These are phyloP conservation scores for Philopedon plagiatum DNA, from an alignment of 2,888 invertebrate species.

Conservation along the genomic window DNA sequence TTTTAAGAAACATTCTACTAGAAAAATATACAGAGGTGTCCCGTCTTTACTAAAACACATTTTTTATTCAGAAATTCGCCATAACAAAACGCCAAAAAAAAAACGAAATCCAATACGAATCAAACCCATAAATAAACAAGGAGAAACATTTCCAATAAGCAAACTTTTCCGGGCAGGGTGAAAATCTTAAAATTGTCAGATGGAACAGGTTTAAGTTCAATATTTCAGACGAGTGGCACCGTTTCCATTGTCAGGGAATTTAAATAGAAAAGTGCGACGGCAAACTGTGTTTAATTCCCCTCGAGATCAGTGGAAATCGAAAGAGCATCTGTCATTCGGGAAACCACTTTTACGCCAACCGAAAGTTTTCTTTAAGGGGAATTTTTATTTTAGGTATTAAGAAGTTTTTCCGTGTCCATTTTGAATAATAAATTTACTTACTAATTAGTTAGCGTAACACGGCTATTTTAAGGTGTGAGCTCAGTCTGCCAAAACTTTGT, in stretches of 20 bases:
- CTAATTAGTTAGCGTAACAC: too few species aligned
- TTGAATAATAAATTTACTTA: neutral
- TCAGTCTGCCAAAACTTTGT: too few species aligned
- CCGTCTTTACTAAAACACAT: neutral
- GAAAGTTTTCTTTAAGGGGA: slow-evolving; percentile 34
- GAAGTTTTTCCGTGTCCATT: slow-evolving; percentile 9
- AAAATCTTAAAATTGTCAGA: slow-evolving; percentile 51
- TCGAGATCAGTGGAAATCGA: slow-evolving; percentile 48
- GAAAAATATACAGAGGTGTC: neutral
- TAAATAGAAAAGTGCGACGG: slow-evolving; percentile 57
- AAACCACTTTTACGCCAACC: slow-evolving; percentile 37
- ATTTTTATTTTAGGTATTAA: slow-evolving; percentile 6
- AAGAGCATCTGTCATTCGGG: slow-evolving; percentile 51
- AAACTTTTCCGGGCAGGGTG: slow-evolving; percentile 26
- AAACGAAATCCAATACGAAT: slow-evolving; percentile 39
- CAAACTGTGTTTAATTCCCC: slow-evolving; percentile 52
- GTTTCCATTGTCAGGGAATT: slow-evolving; percentile 55
- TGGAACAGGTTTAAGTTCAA: slow-evolving; percentile 53
- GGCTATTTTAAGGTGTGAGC: too few species aligned
- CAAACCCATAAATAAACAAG: slow-evolving; percentile 46
- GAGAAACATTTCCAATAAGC: slow-evolving; percentile 45
- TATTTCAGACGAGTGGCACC: slow-evolving; percentile 58
- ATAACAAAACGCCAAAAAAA: slow-evolving; percentile 13
- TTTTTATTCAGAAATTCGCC: slow-evolving; percentile 4
- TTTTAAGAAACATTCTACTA: too few species aligned